Evolutionary conservation across 1,140 invertebrate species (phyloP).

Genomic region (Acromyrmex echinatior): DNA sequence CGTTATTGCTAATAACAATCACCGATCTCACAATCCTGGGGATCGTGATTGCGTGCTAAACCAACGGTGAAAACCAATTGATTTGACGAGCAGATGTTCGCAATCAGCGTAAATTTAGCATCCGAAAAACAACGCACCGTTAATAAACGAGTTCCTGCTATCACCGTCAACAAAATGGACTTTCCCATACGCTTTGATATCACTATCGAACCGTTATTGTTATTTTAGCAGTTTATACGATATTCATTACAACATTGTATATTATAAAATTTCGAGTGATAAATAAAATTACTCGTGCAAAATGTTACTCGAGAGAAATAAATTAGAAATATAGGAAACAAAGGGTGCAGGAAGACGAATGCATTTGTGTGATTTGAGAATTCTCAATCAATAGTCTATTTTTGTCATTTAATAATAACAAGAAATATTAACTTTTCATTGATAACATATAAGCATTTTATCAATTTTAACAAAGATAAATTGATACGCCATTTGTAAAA

Average conservation of each 20-base stretch:
- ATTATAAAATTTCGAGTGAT: slow-evolving; percentile 15
- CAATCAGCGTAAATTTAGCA: slow-evolving; percentile 53
- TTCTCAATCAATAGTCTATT: slow-evolving; percentile 10
- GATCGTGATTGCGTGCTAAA: slow-evolving; percentile 3
- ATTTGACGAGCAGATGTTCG: slow-evolving; percentile 36
- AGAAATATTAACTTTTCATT: background rate
- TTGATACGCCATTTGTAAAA: background rate
- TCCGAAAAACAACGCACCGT: slow-evolving; percentile 35
- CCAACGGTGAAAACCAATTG: slow-evolving; percentile 36
- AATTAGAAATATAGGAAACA: background rate
- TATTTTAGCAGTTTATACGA: slow-evolving; percentile 40
- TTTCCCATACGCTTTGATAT: slow-evolving; percentile 1
- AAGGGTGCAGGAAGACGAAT: background rate
- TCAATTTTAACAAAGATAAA: slow-evolving; percentile 22
- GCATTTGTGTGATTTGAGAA: background rate
- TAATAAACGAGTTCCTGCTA: slow-evolving; percentile 34
- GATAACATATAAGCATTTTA: background rate
- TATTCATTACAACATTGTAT: background rate
- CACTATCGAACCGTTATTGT: background rate
- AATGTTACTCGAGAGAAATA: slow-evolving; percentile 9
- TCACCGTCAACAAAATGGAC: slow-evolving; percentile 28
- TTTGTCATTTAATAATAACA: background rate
- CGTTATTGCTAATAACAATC: background rate
- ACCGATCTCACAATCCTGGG: background rate
- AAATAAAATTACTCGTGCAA: slow-evolving; percentile 11